Conservation (phyloP, 2,113 vertebrate genomes). For the Anhinga rufa region DNA sequence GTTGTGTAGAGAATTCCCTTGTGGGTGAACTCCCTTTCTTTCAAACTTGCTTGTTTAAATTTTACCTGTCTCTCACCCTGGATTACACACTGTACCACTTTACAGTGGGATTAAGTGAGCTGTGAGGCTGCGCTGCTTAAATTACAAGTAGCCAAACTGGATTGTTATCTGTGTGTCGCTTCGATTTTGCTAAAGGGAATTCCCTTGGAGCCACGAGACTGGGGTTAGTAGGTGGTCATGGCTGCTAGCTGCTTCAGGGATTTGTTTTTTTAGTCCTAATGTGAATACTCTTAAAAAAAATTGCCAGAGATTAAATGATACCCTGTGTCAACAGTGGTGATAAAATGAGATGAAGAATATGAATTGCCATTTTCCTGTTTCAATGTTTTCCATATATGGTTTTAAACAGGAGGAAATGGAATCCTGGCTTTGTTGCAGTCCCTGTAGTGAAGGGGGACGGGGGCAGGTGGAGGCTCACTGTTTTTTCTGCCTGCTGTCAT, state of each 20-base stretch:
- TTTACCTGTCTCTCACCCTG: neutral
- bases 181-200: neutral
- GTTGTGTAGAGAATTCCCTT: neutral
- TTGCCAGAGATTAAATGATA: neutral
- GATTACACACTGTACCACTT: neutral
- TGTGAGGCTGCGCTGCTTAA: neutral
- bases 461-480: neutral
- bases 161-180: neutral
- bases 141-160: neutral
- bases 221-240: neutral
- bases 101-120: neutral
- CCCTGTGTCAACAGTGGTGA: neutral
- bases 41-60: neutral
- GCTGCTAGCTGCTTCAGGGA: neutral
- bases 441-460: neutral
- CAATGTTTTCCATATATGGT: neutral
- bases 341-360: neutral
- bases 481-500: constrained; percentile 4
- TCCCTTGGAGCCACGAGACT: neutral
- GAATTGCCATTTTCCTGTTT: neutral
- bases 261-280: neutral
- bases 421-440: neutral
- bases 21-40: neutral
- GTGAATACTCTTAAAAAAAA: neutral
- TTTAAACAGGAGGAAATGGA: neutral